A percentile compares a stretch with the other conserved stretches of the same genome.
phyloP scores from a whole-genome alignment of 1,140 invertebrate species.

The Lamellibrachia luymesi region DNA sequence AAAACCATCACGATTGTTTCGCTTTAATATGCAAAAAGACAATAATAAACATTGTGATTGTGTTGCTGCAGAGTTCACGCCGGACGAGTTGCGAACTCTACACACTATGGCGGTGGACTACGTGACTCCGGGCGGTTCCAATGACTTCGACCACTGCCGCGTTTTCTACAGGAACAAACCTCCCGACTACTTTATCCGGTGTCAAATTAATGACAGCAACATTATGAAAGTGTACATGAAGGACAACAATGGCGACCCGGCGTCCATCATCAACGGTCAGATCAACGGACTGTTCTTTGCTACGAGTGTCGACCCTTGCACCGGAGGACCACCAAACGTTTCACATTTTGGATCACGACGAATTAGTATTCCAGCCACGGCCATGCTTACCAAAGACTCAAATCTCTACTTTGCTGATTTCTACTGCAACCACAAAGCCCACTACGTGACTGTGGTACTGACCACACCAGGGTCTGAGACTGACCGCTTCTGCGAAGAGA shows the following conservation, averaged over 20 bases:
- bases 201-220: too few species aligned
- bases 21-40: too few species aligned
- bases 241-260: not conserved
- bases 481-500: conserved; percentile 17
- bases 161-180: too few species aligned
- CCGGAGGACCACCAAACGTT: not conserved
- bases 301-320: not conserved
- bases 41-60: too few species aligned
- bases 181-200: too few species aligned
- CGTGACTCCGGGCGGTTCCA: too few species aligned
- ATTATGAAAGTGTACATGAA: conserved; percentile 9
- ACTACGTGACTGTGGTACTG: conserved; percentile 26
- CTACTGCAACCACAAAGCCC: conserved; percentile 20
- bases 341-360: not conserved
- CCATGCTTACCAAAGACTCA: not conserved
- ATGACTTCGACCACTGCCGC: too few species aligned
- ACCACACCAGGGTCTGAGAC: not conserved
- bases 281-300: conserved; percentile 19
- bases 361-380: not conserved
- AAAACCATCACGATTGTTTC: too few species aligned
- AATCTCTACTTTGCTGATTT: conserved; percentile 24
- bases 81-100: too few species aligned
- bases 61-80: too few species aligned
- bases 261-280: conserved; percentile 13
- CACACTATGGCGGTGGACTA: too few species aligned